Percentiles rank a stretch among this genome's conserved stretches.
phyloP scores from a whole-genome alignment of 2,888 invertebrate genomes.

The Ommatoiulus sabulosus region DNA sequence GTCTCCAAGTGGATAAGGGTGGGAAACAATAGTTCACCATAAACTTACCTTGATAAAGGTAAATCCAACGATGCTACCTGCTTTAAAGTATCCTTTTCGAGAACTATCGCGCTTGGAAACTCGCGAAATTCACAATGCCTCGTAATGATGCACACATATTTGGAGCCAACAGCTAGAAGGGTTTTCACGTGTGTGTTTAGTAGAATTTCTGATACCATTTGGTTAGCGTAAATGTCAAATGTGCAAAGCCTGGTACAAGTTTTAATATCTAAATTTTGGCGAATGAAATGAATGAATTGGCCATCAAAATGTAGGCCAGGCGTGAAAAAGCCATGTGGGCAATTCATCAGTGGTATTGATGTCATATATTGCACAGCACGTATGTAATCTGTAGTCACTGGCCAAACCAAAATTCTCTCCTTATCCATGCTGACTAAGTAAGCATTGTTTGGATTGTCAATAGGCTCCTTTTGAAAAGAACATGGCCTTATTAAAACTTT shows the following conservation, averaged over 20 bases:
- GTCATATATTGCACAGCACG: background rate
- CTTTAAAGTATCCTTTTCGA: background rate
- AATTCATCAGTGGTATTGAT: background rate
- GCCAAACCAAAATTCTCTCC: slow-evolving; percentile 45
- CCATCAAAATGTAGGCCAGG: slow-evolving; percentile 41
- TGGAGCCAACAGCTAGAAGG: slow-evolving; percentile 13
- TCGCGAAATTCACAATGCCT: background rate
- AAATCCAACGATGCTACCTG: background rate
- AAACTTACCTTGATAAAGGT: slow-evolving; percentile 42
- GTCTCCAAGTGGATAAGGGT: too few species aligned
- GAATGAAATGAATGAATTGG: slow-evolving; percentile 11
- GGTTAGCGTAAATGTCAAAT: background rate
- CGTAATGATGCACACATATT: slow-evolving; percentile 42
- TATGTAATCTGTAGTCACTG: background rate
- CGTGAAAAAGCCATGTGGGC: background rate
- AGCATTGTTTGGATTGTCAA: background rate
- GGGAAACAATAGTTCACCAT: too few species aligned
- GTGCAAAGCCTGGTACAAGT: slow-evolving; percentile 16
- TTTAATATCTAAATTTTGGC: background rate
- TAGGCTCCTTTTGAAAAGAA: background rate
- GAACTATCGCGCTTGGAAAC: background rate
- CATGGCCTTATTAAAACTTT: slow-evolving; percentile 26
- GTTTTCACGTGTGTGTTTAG: slow-evolving; percentile 1
- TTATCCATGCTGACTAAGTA: slow-evolving; percentile 15
- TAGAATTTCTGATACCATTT: background rate